Evolutionary conservation across 2,888 invertebrate species (phyloP).

Genomic region (Dicranocentrus wangi): DNA sequence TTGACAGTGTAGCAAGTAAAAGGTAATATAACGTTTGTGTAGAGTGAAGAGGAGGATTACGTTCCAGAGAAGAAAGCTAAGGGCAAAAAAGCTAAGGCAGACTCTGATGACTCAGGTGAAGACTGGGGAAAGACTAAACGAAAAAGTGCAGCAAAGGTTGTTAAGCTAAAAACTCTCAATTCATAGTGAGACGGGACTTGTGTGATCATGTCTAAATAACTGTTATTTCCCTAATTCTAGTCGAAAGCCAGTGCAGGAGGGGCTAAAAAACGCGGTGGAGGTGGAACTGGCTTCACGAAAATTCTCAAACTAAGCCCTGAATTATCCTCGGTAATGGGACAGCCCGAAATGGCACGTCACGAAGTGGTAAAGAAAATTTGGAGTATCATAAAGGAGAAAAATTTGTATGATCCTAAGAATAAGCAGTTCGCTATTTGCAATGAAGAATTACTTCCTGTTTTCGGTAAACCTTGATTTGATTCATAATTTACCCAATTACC

Average conservation of each 20-base stretch:
- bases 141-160: slow-evolving; percentile 76
- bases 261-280: slow-evolving; percentile 75
- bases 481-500: too few species aligned
- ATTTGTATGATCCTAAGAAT: slow-evolving; percentile 93
- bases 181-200: too few species aligned
- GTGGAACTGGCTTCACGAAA: slow-evolving; percentile 88
- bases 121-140: slow-evolving; percentile 79
- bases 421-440: slow-evolving; percentile 79
- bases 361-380: slow-evolving; percentile 93
- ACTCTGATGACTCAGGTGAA: slow-evolving; percentile 80
- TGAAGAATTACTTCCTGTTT: slow-evolving; percentile 89
- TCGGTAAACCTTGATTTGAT: slow-evolving; percentile 74
- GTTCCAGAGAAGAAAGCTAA: slow-evolving; percentile 67
- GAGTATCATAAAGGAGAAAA: slow-evolving; percentile 90
- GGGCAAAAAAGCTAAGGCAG: slow-evolving; percentile 79
- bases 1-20: too few species aligned
- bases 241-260: slow-evolving; percentile 6
- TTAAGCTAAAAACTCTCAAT: slow-evolving; percentile 72
- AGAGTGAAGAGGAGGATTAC: slow-evolving; percentile 70
- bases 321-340: slow-evolving; percentile 88
- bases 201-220: too few species aligned
- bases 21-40: too few species aligned
- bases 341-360: slow-evolving; percentile 87
- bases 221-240: too few species aligned
- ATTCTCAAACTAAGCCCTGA: slow-evolving; percentile 89